phyloP scores from a whole-genome alignment of 2,888 invertebrate species.

The Syritta pipiens region DNA sequence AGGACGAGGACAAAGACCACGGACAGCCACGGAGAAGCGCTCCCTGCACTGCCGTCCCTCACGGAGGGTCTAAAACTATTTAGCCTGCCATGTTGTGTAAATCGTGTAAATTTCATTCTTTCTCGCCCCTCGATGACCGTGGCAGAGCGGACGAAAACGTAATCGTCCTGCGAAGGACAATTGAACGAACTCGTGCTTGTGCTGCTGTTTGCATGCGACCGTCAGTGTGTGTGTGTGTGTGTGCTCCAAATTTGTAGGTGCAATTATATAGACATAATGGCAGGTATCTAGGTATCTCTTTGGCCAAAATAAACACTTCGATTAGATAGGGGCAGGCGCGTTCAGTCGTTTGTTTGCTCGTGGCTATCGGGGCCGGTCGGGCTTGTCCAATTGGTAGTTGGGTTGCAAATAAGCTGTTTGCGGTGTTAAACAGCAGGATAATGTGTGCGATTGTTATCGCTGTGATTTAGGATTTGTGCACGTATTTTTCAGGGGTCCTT shows the following conservation, averaged over 20 bases:
- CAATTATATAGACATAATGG: slow-evolving; percentile 59
- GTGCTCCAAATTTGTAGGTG: slow-evolving; percentile 43
- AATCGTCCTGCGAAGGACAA: slow-evolving; percentile 39
- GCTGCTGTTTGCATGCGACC: slow-evolving; percentile 21
- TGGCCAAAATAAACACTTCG: slow-evolving; percentile 49
- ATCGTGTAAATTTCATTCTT: slow-evolving; percentile 59
- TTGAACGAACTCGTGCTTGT: slow-evolving; percentile 8
- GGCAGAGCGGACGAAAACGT: slow-evolving; percentile 14
- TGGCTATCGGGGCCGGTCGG: slow-evolving; percentile 1
- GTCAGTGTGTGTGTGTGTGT: slow-evolving; percentile 11
- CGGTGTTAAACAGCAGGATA: slow-evolving; percentile 54
- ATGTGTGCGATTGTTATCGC: slow-evolving; percentile 49
- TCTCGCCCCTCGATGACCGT: slow-evolving; percentile 10
- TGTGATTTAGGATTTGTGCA: slow-evolving; percentile 50
- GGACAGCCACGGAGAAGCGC: no score
- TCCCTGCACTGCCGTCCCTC: no score
- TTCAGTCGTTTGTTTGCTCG: slow-evolving; percentile 46
- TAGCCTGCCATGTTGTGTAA: slow-evolving; percentile 34
- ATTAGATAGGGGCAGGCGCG: slow-evolving; percentile 38
- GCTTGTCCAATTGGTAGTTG: slow-evolving; percentile 58
- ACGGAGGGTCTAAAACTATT: slow-evolving; percentile 48
- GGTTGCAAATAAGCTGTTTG: slow-evolving; percentile 62
- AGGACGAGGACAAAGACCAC: no score
- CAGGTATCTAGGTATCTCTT: slow-evolving; percentile 66
- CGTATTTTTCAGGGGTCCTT: slow-evolving; percentile 13